phyloP scores from a whole-genome alignment of 2,113 vertebrate genomes.

The Acrocephalus kingi region DNA sequence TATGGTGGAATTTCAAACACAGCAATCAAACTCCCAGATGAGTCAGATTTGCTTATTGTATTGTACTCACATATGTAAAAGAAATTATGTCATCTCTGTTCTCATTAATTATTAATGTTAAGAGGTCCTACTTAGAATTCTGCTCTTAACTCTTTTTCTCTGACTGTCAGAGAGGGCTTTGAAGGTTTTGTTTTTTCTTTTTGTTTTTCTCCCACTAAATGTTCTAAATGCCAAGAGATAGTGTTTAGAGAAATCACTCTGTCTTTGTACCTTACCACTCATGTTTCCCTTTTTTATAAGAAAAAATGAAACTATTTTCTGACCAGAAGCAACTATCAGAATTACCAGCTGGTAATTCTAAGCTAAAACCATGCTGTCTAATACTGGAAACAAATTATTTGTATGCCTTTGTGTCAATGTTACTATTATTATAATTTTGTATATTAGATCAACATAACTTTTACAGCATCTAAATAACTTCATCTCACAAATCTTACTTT shows the following conservation, averaged over 20 bases:
- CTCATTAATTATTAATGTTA: conserved; percentile 52
- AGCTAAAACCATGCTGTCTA: not conserved
- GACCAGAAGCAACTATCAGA: not conserved
- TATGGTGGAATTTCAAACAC: conserved; percentile 48
- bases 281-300: not conserved
- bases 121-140: conserved; percentile 52
- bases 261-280: not conserved
- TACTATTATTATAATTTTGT: not conserved
- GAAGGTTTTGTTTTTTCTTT: fast-evolving
- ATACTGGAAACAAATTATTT: not conserved
- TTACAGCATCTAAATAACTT: not conserved
- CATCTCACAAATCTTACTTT: not conserved
- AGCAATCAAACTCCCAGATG: conserved; percentile 47
- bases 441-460: not conserved
- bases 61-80: conserved; percentile 9
- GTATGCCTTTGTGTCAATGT: fast-evolving
- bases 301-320: not conserved
- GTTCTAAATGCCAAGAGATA: conserved; percentile 14
- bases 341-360: not conserved
- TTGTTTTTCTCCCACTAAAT: conserved; percentile 16
- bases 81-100: conserved; percentile 22
- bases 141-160: not conserved
- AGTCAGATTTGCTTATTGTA: conserved; percentile 50
- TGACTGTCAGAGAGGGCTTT: not conserved
- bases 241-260: conserved; percentile 31